Base-by-base conservation (phyloP, 1,140 invertebrate genomes). In the Trichomalopsis sarcophagae region DNA sequence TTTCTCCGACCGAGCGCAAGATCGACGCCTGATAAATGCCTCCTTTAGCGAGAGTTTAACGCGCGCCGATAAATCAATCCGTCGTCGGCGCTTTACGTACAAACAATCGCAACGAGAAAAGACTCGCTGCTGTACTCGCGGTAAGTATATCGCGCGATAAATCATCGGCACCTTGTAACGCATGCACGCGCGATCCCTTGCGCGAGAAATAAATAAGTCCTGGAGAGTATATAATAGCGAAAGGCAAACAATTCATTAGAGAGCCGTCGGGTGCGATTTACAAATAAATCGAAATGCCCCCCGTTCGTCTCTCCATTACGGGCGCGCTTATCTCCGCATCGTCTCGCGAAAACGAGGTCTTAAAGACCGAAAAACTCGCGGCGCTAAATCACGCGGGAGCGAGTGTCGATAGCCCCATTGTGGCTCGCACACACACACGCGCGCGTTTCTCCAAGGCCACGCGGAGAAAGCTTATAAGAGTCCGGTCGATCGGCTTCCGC, bases 1-100 rank as follows among this genome's bases (percentile, higher is more conserved):
- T 36, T 44, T 79, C 9, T 66, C 7, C 7, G 13, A 0, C 55
- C 0, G 27, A 27, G 27, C 27, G 21, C 1, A 30, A 73, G 47
- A 71, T 62, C 44, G n/a, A 23, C 33, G 17, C 74, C 13, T 55
- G 82, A 78, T 40, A 30, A 73, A 84, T 40, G 76, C 82, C 23
- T 40, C 71, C 82, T 84, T 73, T 79, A 30, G 47, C 33, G 2
- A 13, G 1, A 13, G 21, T 74, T 73, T 79, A 84, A 84, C 74
- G 68, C 76, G 17, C 21, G 79, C 73, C 47, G 27, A 73, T 84
- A 79, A 84, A 84, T 84, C 82, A 84, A 79, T 84, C 82, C 23
- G 77, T 83, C 82, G 66, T n/a, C 40, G 17, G 17, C 55, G 55
- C 21, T 14, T 1, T 17, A 62, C 33, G 33, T 62, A 21, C 55